Conservation (phyloP, 2,888 invertebrate genomes). For the Theretra japonica region DNA sequence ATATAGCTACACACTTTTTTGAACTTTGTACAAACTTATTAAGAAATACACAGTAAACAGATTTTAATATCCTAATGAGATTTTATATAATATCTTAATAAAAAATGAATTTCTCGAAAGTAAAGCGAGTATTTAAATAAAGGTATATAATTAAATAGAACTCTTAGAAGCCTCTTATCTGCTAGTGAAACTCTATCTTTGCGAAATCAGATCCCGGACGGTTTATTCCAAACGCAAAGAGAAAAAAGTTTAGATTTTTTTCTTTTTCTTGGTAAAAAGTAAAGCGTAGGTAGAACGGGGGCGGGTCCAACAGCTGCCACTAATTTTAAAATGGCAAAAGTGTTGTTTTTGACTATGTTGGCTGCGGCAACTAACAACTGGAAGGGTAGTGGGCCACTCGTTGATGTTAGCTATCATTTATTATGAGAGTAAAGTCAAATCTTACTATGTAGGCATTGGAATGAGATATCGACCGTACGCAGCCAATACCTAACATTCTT, state of each 20-base stretch:
- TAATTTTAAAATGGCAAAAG: constrained; percentile 68
- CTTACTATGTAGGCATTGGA: no score
- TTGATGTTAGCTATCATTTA: no score
- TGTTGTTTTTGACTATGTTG: constrained; percentile 43
- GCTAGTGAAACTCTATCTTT: constrained; percentile 77
- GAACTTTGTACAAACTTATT: neutral
- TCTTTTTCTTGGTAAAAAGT: constrained; percentile 66
- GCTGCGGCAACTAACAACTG: neutral
- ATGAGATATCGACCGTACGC: no score
- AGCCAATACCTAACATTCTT: no score
- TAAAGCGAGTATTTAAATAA: neutral
- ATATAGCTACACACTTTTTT: no score
- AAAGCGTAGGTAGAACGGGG: constrained; percentile 60
- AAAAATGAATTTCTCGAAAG: neutral
- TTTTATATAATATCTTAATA: neutral
- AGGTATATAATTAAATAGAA: constrained; percentile 74
- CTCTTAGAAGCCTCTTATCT: constrained; percentile 73
- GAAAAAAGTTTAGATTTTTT: constrained; percentile 62
- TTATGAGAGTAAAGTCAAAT: no score
- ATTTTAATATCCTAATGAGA: neutral
- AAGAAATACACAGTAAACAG: neutral
- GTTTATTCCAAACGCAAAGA: constrained; percentile 55
- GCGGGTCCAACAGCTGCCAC: constrained; percentile 68
- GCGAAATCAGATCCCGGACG: constrained; percentile 75
- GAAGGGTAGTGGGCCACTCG: neutral